Percentiles rank a stretch among this genome's conserved stretches.
These are phyloP conservation scores for Lathamus discolor DNA, from an alignment of 2,113 vertebrate genomes.

Conservation along the genomic window DNA sequence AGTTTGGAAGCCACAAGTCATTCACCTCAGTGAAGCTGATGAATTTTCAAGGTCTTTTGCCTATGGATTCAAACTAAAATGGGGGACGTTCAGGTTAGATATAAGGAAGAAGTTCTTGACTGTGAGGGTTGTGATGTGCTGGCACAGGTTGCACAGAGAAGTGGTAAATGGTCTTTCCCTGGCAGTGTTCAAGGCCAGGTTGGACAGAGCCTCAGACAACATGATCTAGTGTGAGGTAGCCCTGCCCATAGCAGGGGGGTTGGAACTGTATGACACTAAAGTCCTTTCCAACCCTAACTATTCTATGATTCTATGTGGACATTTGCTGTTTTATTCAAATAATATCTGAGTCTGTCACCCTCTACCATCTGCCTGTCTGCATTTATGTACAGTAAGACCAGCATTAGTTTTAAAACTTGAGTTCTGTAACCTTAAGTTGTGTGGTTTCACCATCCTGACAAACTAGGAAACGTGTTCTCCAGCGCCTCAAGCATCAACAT, in stretches of 20 bases:
- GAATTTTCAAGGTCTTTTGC: background rate
- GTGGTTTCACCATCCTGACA: background rate
- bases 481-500: background rate
- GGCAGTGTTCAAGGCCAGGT: background rate
- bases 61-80: background rate
- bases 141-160: background rate
- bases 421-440: background rate
- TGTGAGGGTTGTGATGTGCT: background rate
- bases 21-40: background rate
- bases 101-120: background rate
- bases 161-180: background rate
- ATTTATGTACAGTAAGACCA: background rate
- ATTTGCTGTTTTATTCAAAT: background rate
- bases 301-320: background rate
- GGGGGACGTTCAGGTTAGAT: background rate
- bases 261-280: background rate
- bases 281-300: background rate
- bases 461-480: background rate
- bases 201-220: background rate
- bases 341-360: background rate
- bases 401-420: background rate
- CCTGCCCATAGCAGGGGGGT: background rate
- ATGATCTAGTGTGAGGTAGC: background rate
- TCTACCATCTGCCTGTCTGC: background rate
- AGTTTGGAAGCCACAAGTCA: background rate